Conservation (phyloP, 2,888 invertebrate species). For the Dromius quadrimaculatus region DNA sequence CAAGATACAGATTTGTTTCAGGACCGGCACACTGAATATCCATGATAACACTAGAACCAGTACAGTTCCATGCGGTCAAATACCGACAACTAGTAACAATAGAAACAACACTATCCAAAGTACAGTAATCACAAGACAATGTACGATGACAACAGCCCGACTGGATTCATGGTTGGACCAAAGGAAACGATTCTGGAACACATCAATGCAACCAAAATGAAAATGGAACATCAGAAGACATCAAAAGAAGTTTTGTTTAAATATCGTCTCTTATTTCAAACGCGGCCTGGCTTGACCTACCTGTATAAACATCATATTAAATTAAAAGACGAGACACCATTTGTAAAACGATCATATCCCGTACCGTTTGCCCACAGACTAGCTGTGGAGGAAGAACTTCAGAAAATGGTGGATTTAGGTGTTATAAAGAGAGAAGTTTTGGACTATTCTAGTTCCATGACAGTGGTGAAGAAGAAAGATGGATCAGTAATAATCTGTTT, state of each 20-base stretch:
- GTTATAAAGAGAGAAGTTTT: slow-evolving; percentile 59
- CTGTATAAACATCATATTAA: slow-evolving; percentile 57
- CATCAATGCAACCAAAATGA: neutral
- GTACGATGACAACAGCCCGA: neutral
- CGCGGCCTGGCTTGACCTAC: slow-evolving; percentile 54
- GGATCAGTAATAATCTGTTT: too few relatives aligned
- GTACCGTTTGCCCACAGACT: slow-evolving; percentile 57
- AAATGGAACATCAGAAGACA: neutral
- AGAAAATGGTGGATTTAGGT: slow-evolving; percentile 58
- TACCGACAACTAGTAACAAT: neutral
- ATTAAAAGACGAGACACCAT: slow-evolving; percentile 54
- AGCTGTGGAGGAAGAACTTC: slow-evolving; percentile 57
- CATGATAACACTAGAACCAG: neutral
- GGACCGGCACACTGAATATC: neutral
- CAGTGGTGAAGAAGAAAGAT: too few relatives aligned
- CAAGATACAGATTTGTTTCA: slow-evolving; percentile 41
- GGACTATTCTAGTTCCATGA: too few relatives aligned
- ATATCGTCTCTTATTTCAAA: slow-evolving; percentile 53
- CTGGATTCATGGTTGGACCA: neutral
- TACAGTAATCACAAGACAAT: neutral
- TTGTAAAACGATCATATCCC: slow-evolving; percentile 58
- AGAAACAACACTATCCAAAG: neutral
- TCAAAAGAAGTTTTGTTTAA: slow-evolving; percentile 25
- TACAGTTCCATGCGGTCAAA: neutral
- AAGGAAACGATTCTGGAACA: neutral